These are phyloP conservation scores for Adoxophyes honmai DNA, from an alignment of 1,140 invertebrate species.

Conservation along the genomic window DNA sequence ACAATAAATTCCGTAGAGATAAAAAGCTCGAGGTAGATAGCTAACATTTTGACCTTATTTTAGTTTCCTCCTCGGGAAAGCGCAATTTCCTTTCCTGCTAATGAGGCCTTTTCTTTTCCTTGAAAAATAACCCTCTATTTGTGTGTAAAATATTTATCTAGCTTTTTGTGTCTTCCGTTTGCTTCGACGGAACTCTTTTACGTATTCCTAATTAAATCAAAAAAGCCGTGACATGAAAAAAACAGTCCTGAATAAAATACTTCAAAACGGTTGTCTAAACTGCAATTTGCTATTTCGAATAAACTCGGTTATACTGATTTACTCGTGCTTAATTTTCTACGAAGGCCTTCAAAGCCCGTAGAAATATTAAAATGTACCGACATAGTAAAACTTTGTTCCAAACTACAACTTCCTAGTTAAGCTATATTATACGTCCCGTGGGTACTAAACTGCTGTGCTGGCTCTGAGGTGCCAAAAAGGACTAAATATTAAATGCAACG, in stretches of 20 bases:
- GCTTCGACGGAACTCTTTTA: conserved; percentile 6
- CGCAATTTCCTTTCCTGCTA: conserved; percentile 74
- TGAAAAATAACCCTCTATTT: conserved; percentile 35
- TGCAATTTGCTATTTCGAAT: neutral
- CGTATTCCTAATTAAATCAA: conserved; percentile 6
- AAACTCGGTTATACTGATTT: conserved; percentile 20
- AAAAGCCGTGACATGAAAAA: neutral
- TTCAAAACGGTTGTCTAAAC: no score
- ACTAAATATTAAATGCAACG: conserved; percentile 32
- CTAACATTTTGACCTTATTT: conserved; percentile 71
- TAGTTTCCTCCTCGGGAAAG: conserved; percentile 60
- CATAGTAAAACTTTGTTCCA: conserved; percentile 32
- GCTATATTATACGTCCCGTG: conserved; percentile 24
- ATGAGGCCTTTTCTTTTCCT: conserved; percentile 69
- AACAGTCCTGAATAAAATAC: neutral
- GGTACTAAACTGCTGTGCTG: conserved; percentile 13
- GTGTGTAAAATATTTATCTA: conserved; percentile 16
- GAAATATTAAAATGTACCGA: conserved; percentile 22
- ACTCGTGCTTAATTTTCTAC: neutral
- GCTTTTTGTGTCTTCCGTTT: conserved; percentile 8
- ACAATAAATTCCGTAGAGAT: conserved; percentile 38
- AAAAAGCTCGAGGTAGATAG: conserved; percentile 45
- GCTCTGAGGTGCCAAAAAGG: conserved; percentile 29
- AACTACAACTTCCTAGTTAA: conserved; percentile 29
- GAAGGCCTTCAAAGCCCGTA: neutral